A percentile compares a stretch with the other conserved stretches of the same genome.
Conservation (phyloP, 2,113 vertebrate genomes). For the Clarias gariepinus region DNA sequence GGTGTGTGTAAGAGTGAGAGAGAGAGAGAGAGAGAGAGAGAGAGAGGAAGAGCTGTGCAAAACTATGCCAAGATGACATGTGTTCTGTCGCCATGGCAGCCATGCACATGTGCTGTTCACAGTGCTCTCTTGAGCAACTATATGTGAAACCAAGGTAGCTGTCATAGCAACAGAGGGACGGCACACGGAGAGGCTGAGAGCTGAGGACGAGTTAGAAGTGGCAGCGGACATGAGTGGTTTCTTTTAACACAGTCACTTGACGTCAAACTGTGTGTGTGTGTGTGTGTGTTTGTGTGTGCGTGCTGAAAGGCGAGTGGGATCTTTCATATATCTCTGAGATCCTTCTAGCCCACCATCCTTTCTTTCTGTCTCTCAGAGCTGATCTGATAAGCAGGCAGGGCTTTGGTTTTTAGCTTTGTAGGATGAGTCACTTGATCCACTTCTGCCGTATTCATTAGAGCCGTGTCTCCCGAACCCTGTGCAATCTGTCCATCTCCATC, state of each 20-base stretch:
- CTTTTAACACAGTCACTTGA: constrained; percentile 30
- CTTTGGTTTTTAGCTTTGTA: constrained; percentile 45
- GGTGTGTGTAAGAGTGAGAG: neutral
- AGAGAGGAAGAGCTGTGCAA: neutral
- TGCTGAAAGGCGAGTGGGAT: constrained; percentile 9
- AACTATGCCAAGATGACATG: constrained; percentile 40
- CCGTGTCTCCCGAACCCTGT: constrained; percentile 19
- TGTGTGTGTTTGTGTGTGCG: neutral
- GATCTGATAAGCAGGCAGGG: constrained; percentile 48
- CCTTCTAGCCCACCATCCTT: neutral
- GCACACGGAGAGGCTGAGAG: constrained; percentile 21
- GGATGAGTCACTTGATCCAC: constrained; percentile 55
- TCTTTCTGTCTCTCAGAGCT: neutral
- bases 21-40: no score
- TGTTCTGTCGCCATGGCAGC: constrained; percentile 48
- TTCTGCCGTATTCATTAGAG: constrained; percentile 38
- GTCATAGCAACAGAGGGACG: constrained; percentile 53
- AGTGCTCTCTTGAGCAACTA: constrained; percentile 12
- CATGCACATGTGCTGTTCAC: constrained; percentile 12
- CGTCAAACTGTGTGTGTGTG: constrained; percentile 37
- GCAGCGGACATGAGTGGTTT: constrained; percentile 11
- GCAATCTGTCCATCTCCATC: constrained; percentile 25
- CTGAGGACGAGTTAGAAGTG: neutral
- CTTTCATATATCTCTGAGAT: constrained; percentile 1
- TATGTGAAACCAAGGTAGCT: constrained; percentile 44